Evolutionary conservation across 2,113 vertebrate species (phyloP).

Genomic region (Cottus gobio): DNA sequence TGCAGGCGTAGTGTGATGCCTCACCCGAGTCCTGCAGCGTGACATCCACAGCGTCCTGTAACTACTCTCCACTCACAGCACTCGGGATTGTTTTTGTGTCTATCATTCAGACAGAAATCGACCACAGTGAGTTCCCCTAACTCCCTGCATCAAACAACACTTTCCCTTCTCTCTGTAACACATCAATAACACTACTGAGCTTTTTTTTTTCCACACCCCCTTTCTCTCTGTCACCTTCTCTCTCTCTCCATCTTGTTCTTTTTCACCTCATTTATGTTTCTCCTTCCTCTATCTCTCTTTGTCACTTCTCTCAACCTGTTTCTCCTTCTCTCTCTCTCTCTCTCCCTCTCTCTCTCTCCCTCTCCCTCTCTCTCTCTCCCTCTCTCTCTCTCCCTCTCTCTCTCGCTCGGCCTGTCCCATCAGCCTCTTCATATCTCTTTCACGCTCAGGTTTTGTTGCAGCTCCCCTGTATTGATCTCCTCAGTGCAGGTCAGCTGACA

Average conservation of each 20-base stretch:
- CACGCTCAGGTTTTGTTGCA: conserved; percentile 16
- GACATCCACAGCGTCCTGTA: conserved; percentile 46
- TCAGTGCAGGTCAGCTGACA: conserved; percentile 36
- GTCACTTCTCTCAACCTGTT: conserved; percentile 6
- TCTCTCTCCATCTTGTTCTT: conserved; percentile 21
- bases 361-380: not conserved
- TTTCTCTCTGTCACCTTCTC: conserved; percentile 16
- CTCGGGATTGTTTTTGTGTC: conserved; percentile 52
- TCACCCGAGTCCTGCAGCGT: conserved; percentile 31
- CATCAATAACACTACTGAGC: conserved; percentile 43
- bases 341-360: not conserved
- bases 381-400: not conserved
- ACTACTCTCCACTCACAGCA: conserved; percentile 26
- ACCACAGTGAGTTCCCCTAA: conserved; percentile 31
- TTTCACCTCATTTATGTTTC: conserved; percentile 16
- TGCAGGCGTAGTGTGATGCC: conserved; percentile 3
- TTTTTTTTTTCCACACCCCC: conserved; percentile 20
- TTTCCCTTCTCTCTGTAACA: conserved; percentile 38
- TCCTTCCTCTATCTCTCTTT: conserved; percentile 12
- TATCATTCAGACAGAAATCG: conserved; percentile 52
- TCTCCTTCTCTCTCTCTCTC: not conserved
- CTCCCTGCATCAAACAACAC: conserved; percentile 45
- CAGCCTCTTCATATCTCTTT: conserved; percentile 24
- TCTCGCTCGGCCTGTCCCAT: not conserved
- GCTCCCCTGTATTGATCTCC: conserved; percentile 47